Conservation (phyloP, 2,888 invertebrate species). For the Biston stratarius region DNA sequence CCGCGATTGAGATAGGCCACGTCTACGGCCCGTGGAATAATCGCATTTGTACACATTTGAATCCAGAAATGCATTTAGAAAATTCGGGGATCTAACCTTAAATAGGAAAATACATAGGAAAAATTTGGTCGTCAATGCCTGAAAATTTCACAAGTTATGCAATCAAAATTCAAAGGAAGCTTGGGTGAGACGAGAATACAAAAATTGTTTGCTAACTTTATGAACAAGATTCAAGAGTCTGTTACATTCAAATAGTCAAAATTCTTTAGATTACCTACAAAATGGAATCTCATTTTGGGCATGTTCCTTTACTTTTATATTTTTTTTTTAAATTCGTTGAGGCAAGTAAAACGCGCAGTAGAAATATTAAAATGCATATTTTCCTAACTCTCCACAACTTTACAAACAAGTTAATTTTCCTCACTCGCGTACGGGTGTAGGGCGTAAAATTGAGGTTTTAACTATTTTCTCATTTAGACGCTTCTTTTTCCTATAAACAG, state of each 20-base stretch:
- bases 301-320: constrained; percentile 3
- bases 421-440: constrained; percentile 26
- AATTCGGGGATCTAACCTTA: constrained; percentile 14
- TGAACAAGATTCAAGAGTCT: constrained; percentile 19
- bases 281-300: constrained; percentile 8
- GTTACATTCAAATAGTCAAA: constrained; percentile 27
- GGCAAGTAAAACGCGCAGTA: constrained; percentile 4
- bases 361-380: constrained; percentile 28
- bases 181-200: constrained; percentile 34
- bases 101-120: constrained; percentile 28
- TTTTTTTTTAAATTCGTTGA: neutral
- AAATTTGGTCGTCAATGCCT: constrained; percentile 35
- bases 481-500: constrained; percentile 27
- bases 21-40: constrained; percentile 61
- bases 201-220: constrained; percentile 40
- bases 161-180: constrained; percentile 47
- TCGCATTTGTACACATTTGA: constrained; percentile 45
- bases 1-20: constrained; percentile 78
- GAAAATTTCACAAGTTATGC: constrained; percentile 46
- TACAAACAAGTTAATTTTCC: constrained; percentile 34
- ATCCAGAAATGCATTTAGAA: constrained; percentile 15
- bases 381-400: constrained; percentile 18
- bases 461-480: constrained; percentile 35
- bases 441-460: constrained; percentile 33
- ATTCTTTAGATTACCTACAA: constrained; percentile 13